Evolutionary conservation across 64 coral and sea anemone genomes (phyloP), one percentile per base, ranked within the genome.

Genomic region (Orbicella faveolata): DNA sequence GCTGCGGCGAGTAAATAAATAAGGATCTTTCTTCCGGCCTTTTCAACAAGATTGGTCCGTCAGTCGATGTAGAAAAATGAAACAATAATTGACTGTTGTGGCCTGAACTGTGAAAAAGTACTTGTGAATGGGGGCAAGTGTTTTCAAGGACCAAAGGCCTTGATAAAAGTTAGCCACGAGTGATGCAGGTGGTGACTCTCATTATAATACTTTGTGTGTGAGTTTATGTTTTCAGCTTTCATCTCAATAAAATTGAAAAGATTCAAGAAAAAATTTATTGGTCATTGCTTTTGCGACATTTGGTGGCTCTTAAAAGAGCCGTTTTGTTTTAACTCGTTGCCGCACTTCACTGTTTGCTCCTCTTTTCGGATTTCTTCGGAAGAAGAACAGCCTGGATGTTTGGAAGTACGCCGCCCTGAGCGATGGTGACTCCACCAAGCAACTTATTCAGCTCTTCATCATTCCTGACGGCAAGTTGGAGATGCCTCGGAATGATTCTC

Each of bases 251-350:
- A 70, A 67, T 21, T 7, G 64, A 19, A 11, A 25, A 70, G 8
- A 70, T 70, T 25, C 23, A 26, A 23, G 21, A 11, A 52, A 6
- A 9, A 0, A 0, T 78, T 52, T 85, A 39, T 85, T 85, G 64
- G 65, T 52, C 23, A 85, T 73, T 72, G 23, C 64, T 85, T 85
- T 85, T 41, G 36, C 17, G 8, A 72, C 44, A 52, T 30, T 70
- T 85, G 65, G 82, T 85, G 82, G 82, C 82, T 85, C 82, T 52
- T 85, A 85, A 85, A 85, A 85, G 82, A 85, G 82, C 82, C 82
- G 82, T 85, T 85, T 85, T 51, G 78, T 81, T 48, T 52, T 11
- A 7, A 1, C 19, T 84, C 8, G 11, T 34, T 13, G 48, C 0
- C 61, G 7, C 44, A 26, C 1, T 85, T 73, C 14, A 85, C 39